Evolutionary conservation across 2,113 vertebrate species (phyloP).

Genomic region (Xiphophorus couchianus): DNA sequence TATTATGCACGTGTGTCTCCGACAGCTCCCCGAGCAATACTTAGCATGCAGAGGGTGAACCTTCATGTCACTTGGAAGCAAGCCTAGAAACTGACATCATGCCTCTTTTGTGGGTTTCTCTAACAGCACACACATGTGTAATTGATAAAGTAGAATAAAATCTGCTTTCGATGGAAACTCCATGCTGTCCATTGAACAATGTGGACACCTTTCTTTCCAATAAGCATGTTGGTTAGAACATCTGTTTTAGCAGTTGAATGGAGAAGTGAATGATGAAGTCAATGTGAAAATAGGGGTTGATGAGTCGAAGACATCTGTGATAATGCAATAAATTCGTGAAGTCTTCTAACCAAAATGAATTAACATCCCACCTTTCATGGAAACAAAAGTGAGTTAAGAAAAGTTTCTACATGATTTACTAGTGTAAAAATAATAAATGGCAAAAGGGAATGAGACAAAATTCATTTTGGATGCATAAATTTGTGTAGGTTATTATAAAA

Average conservation of each 20-base stretch:
- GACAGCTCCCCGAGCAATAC: constrained; percentile 34
- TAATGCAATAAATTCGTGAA: not conserved
- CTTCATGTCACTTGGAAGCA: constrained; percentile 32
- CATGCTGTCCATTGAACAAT: not conserved
- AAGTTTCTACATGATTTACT: too few species aligned
- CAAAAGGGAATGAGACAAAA: not conserved
- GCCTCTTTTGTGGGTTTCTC: constrained; percentile 16
- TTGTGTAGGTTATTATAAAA: not conserved
- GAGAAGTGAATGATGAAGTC: not conserved
- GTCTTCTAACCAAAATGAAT: not conserved
- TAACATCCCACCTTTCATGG: not conserved
- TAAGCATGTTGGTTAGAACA: not conserved
- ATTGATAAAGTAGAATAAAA: not conserved
- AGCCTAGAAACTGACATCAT: constrained; percentile 36
- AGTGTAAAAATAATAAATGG: too few species aligned
- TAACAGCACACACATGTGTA: constrained; percentile 2
- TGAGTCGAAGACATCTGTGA: too few species aligned
- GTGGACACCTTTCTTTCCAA: not conserved
- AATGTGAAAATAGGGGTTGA: not conserved
- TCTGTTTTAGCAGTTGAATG: not conserved
- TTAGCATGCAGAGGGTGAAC: constrained; percentile 24
- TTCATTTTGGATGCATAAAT: not conserved
- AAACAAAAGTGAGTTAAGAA: too few species aligned
- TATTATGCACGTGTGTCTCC: constrained; percentile 25
- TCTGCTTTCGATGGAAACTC: constrained; percentile 10